Evolutionary conservation across 2,888 invertebrate genomes (phyloP).

Genomic region (Lottia scabra): DNA sequence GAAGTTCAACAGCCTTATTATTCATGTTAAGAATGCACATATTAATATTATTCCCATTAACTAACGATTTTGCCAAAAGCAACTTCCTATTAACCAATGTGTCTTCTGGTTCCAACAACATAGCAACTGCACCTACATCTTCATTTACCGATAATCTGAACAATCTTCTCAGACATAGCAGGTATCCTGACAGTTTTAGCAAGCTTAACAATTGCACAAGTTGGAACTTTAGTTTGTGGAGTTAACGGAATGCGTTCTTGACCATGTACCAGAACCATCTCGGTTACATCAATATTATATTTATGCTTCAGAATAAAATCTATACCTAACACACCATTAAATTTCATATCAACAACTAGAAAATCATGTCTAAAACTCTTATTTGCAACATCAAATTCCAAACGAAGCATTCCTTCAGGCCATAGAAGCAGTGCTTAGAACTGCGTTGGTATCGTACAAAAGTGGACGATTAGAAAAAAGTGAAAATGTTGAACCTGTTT

Average conservation of each 20-base stretch:
- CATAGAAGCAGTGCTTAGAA: too few relatives aligned
- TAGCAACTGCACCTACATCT: neutral
- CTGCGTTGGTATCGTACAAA: too few relatives aligned
- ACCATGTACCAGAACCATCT: neutral
- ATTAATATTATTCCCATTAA: neutral
- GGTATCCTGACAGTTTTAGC: neutral
- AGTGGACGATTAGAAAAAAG: too few relatives aligned
- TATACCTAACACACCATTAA: neutral
- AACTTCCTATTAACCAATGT: neutral
- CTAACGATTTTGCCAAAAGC: neutral
- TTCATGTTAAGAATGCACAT: neutral
- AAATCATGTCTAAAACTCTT: too few relatives aligned
- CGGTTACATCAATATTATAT: neutral
- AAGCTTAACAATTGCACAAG: neutral
- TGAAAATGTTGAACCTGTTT: too few relatives aligned
- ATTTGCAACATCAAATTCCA: too few relatives aligned
- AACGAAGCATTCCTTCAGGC: too few relatives aligned
- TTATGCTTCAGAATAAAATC: constrained; percentile 4
- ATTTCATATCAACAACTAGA: too few relatives aligned
- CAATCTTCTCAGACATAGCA: neutral
- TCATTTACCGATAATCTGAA: neutral
- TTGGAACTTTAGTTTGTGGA: neutral
- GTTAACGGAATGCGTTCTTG: neutral
- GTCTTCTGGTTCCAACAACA: neutral
- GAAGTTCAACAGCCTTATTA: neutral